Base-by-base conservation (phyloP, 1,140 invertebrate species). In the Habropoda laboriosa region DNA sequence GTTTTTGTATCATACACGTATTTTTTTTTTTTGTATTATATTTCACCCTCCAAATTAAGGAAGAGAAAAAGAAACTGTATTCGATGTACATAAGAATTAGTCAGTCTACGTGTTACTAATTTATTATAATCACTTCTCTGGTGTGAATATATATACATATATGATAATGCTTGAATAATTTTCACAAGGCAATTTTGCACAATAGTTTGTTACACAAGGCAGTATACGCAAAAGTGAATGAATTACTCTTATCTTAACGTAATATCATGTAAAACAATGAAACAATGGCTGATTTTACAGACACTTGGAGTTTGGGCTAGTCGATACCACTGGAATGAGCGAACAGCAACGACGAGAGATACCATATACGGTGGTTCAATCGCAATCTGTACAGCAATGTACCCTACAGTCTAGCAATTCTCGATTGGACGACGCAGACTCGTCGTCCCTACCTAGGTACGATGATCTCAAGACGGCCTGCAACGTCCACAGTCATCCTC, bases 281-380 rank as follows among this genome's bases (percentile, higher is more conserved):
- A 66, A 84, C n/a, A 38, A 70, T 70, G 40, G 27, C 47, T 45
- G 32, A 73, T 79, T 61, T 93, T 91, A 13, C 86, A 93, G 92
- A 91, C 97, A 98, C 92, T 94, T 99, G 85, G 96, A 98, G 90
- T 98, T 98, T 93, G 95, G 96, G 88, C 93, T 99, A 85, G 95
- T 99, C 63, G 97, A 98, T 83, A 98, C 97, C 0, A 94, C 95
- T 27, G 97, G 97, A 49, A 97, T 99, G 96, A 96, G 96, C 60
- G 97, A 97, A 86, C 96, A 97, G 80, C 97, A 98, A 89, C 94
- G 98, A 5, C 94, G 96, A 83, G 97, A 99, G 91, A 99, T 99
- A 84, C 97, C 98, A 4, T 99, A 98, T 91, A 98, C 97, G 3
- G 97, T 98, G 70, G 97, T 99, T 3, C 95, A 97, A 91, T 92